Conservation (phyloP, 2,888 invertebrate genomes). For the Augiades crinisus region DNA sequence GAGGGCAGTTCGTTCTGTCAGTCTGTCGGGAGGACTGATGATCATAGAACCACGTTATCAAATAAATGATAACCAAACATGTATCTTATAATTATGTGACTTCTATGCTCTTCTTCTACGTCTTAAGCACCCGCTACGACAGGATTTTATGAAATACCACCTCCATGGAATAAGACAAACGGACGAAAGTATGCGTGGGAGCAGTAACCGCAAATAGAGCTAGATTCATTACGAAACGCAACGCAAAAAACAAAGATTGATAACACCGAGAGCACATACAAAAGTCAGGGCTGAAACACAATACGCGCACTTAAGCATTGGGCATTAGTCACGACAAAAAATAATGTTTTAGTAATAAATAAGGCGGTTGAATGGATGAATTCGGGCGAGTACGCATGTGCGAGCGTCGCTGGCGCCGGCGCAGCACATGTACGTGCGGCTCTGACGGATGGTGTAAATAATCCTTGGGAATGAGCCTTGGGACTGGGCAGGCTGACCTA, state of each 20-base stretch:
- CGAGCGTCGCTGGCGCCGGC: conserved; percentile 49
- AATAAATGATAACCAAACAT: too few species aligned
- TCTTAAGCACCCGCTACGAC: too few species aligned
- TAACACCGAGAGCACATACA: background rate
- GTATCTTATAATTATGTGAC: too few species aligned
- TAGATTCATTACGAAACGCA: too few species aligned
- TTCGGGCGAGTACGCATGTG: conserved; percentile 40
- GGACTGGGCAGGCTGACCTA: conserved; percentile 2
- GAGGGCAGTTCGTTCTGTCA: too few species aligned
- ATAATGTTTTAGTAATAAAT: conserved; percentile 23
- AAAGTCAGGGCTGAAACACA: conserved; percentile 1
- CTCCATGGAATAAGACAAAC: too few species aligned
- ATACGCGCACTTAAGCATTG: conserved; percentile 10
- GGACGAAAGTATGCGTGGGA: too few species aligned
- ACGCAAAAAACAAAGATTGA: background rate
- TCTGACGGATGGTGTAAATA: conserved; percentile 36
- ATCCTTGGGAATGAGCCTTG: conserved; percentile 19
- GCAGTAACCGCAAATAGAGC: too few species aligned
- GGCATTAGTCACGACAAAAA: conserved; percentile 15
- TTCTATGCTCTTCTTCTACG: too few species aligned
- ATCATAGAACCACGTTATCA: too few species aligned
- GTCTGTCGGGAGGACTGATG: too few species aligned
- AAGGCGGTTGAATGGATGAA: conserved; percentile 31
- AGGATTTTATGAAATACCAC: too few species aligned
- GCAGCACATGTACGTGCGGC: conserved; percentile 50